phyloP scores from a whole-genome alignment of 2,888 invertebrate species.

The Erebia ligea region DNA sequence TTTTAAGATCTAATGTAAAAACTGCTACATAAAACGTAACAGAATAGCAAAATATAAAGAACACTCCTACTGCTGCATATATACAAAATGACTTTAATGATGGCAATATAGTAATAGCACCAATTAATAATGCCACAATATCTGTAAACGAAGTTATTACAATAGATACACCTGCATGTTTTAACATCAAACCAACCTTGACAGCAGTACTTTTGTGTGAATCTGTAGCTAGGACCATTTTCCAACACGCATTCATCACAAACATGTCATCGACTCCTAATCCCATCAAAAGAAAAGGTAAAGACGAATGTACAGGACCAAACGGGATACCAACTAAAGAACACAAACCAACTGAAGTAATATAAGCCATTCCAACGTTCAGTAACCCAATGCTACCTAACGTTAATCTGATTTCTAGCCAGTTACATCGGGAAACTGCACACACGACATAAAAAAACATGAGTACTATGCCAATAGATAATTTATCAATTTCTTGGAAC shows the following conservation, averaged over 20 bases:
- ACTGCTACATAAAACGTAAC: constrained; percentile 92
- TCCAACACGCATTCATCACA: constrained; percentile 91
- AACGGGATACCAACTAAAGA: constrained; percentile 88
- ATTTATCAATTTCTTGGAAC: constrained; percentile 88
- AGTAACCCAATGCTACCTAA: constrained; percentile 87
- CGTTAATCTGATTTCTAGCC: constrained; percentile 87
- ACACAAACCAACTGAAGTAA: constrained; percentile 88
- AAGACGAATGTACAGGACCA: constrained; percentile 91
- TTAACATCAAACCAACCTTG: constrained; percentile 87
- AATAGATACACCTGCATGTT: constrained; percentile 92
- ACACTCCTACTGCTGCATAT: constrained; percentile 90
- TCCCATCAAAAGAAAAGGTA: constrained; percentile 92
- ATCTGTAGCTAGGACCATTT: constrained; percentile 82
- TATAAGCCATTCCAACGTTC: constrained; percentile 88
- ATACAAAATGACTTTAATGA: constrained; percentile 92
- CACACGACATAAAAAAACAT: constrained; percentile 90
- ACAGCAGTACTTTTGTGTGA: constrained; percentile 82
- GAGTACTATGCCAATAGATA: constrained; percentile 86
- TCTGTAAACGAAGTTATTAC: constrained; percentile 93
- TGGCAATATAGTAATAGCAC: constrained; percentile 91
- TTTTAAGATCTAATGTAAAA: constrained; percentile 87
- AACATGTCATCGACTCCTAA: constrained; percentile 94
- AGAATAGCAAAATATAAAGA: constrained; percentile 89
- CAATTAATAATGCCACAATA: constrained; percentile 90
- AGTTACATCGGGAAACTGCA: constrained; percentile 89